A percentile compares a stretch with the other conserved stretches of the same genome.
These are phyloP conservation scores for Montifringilla adamsi DNA, from an alignment of 2,113 vertebrate genomes.

Conservation along the genomic window DNA sequence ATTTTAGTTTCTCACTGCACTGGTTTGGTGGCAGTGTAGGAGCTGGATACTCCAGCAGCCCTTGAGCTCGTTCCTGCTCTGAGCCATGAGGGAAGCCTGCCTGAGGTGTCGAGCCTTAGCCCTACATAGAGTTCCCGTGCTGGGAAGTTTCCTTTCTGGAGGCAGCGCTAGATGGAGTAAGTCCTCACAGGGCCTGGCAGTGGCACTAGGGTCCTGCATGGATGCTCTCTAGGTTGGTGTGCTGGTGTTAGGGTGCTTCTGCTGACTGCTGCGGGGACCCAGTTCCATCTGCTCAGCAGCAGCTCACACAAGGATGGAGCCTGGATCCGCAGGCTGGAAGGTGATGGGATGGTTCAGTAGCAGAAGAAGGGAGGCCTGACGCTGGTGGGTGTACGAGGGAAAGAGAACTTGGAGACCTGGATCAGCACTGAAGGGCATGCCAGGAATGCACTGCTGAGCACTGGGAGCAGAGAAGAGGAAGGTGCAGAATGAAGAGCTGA, in stretches of 20 bases:
- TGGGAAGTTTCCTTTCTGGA: neutral
- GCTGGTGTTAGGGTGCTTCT: neutral
- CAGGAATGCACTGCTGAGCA: accelerated
- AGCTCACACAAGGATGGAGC: neutral
- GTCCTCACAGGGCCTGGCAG: neutral
- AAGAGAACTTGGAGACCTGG: neutral
- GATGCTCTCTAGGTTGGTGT: neutral
- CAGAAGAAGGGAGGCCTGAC: neutral
- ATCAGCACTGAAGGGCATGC: neutral
- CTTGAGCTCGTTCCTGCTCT: neutral
- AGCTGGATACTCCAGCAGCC: neutral
- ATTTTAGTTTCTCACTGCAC: neutral
- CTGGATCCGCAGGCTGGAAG: neutral
- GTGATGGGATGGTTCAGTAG: neutral
- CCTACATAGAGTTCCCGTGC: neutral
- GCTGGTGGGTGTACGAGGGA: neutral
- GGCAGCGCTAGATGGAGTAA: neutral
- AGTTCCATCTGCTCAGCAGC: neutral
- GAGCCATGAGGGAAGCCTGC: neutral
- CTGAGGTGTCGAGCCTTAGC: neutral
- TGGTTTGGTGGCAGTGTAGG: neutral
- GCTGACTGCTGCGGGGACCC: neutral
- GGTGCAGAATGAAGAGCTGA: neutral
- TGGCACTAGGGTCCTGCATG: neutral
- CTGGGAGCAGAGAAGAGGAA: neutral